phyloP scores from a whole-genome alignment of 2,797 vertebrate genomes.

The Cercopithecus diana region DNA sequence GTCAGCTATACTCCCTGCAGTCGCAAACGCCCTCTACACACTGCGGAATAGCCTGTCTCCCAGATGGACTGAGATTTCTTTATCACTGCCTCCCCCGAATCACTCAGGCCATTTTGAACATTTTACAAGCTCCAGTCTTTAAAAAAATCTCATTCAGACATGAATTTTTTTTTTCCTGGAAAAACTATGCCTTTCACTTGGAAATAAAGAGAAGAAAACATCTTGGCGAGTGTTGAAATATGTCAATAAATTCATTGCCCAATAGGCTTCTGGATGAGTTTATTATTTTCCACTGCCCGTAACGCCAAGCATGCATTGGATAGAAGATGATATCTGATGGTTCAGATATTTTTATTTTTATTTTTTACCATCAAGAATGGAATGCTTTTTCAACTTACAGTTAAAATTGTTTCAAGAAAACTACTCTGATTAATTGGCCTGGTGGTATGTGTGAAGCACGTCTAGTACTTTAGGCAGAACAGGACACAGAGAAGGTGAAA shows the following conservation, averaged over 20 bases:
- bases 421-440: neutral
- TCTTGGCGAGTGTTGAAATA: neutral
- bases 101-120: neutral
- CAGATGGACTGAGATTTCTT: neutral
- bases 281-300: neutral
- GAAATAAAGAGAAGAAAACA: neutral
- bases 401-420: neutral
- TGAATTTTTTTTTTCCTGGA: neutral
- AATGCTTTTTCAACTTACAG: neutral
- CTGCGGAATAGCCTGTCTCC: neutral
- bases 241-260: neutral
- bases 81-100: neutral
- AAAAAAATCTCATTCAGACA: neutral
- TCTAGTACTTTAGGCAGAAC: neutral
- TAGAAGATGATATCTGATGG: neutral
- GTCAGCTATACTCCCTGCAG: neutral
- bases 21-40: too few species aligned
- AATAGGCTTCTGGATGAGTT: neutral
- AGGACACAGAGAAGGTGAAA: neutral
- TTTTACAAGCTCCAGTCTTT: neutral
- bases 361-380: neutral
- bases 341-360: neutral
- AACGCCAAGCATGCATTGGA: neutral
- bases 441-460: accelerated
- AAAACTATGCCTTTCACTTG: neutral